Conservation (phyloP, 2,888 invertebrate species). For the Panzeria rudis region DNA sequence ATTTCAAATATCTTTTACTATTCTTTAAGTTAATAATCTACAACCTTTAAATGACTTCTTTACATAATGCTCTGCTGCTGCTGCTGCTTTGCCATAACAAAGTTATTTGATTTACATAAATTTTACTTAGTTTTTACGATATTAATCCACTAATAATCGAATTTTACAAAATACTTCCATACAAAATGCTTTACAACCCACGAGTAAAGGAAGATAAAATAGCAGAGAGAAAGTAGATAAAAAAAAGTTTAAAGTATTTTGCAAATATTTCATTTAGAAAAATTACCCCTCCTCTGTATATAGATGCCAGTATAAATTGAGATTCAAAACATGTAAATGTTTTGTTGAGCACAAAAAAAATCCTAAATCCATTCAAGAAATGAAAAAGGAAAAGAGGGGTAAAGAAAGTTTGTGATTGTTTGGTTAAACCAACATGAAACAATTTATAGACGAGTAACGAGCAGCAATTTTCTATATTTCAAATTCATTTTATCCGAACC, state of each 20-base stretch:
- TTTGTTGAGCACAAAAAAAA: neutral
- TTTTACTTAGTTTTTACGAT: slow-evolving; percentile 27
- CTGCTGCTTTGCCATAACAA: neutral
- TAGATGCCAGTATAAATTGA: slow-evolving; percentile 24
- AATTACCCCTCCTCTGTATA: neutral
- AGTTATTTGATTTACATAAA: slow-evolving; percentile 51
- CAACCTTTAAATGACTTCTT: slow-evolving; percentile 12
- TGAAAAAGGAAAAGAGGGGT: neutral
- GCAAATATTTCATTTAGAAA: slow-evolving; percentile 15
- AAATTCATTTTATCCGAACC: slow-evolving; percentile 22
- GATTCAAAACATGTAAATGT: slow-evolving; percentile 52
- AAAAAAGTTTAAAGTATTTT: slow-evolving; percentile 14
- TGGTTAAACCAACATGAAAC: slow-evolving; percentile 45
- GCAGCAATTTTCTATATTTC: slow-evolving; percentile 36
- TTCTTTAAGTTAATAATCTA: slow-evolving; percentile 23
- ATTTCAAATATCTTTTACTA: slow-evolving; percentile 20
- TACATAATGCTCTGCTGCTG: neutral
- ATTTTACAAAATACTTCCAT: slow-evolving; percentile 49
- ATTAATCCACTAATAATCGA: slow-evolving; percentile 61
- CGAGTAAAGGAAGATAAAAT: neutral
- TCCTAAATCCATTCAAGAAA: slow-evolving; percentile 36
- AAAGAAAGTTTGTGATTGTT: slow-evolving; percentile 15
- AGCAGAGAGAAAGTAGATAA: neutral
- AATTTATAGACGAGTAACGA: slow-evolving; percentile 45
- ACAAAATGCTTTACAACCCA: slow-evolving; percentile 41